Evolutionary conservation across 23 tunicate species (phyloP).

Genomic region (Styela clava): DNA sequence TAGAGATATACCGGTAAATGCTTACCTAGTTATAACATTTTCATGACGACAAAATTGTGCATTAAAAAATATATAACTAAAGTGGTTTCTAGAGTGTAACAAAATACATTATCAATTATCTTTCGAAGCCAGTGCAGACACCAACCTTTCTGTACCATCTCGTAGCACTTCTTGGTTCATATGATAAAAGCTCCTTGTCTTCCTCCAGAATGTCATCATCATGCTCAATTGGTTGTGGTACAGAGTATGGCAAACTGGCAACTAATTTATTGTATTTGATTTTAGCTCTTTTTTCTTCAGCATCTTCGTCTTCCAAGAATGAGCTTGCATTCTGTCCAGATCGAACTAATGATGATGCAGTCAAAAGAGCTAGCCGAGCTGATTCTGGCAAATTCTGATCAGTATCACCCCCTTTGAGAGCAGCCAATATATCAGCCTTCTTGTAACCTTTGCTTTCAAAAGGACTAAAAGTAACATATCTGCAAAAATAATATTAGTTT

Average conservation of each 20-base stretch:
- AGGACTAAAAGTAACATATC: too few relatives aligned
- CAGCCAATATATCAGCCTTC: constrained; percentile 76
- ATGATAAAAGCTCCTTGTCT: constrained; percentile 42
- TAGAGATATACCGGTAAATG: too few relatives aligned
- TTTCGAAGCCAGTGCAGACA: too few relatives aligned
- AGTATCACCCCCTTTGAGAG: constrained; percentile 41
- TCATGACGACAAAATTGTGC: too few relatives aligned
- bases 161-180: constrained; percentile 76
- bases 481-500: too few relatives aligned
- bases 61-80: too few relatives aligned
- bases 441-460: constrained; percentile 76
- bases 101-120: too few relatives aligned
- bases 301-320: constrained; percentile 30
- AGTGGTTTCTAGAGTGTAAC: too few relatives aligned
- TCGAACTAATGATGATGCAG: constrained; percentile 46
- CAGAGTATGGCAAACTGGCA: constrained; percentile 78
- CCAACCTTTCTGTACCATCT: constrained; percentile 85
- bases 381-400: constrained; percentile 56
- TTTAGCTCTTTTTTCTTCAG: constrained; percentile 5
- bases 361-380: constrained; percentile 66
- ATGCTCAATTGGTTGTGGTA: constrained; percentile 64
- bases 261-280: constrained; percentile 20
- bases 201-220: constrained; percentile 46
- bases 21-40: too few relatives aligned
- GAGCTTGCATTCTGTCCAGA: constrained; percentile 38